phyloP scores from a whole-genome alignment of 2,888 invertebrate genomes.

The Nomada hirtipes region DNA sequence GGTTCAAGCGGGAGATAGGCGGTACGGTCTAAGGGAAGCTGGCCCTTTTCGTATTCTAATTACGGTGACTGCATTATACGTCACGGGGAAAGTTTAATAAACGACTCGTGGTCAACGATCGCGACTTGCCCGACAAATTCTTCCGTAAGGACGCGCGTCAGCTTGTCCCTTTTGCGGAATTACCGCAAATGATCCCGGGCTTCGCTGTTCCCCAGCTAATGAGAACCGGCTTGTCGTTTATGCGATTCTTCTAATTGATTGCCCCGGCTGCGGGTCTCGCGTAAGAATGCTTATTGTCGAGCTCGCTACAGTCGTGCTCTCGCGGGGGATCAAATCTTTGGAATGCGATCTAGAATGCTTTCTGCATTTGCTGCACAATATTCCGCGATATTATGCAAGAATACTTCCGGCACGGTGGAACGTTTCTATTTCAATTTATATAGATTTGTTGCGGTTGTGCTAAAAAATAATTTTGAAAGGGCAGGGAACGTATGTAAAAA shows the following conservation, averaged over 20 bases:
- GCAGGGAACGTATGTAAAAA: too few species aligned
- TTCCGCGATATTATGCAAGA: background rate
- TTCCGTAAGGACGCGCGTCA: constrained; percentile 16
- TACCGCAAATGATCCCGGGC: constrained; percentile 51
- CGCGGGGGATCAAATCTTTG: constrained; percentile 36
- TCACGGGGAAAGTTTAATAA: constrained; percentile 50
- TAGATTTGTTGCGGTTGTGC: background rate
- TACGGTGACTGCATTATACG: constrained; percentile 53
- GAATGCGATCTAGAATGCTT: constrained; percentile 32
- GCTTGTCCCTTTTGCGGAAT: constrained; percentile 11
- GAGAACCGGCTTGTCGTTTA: constrained; percentile 61
- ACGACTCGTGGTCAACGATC: constrained; percentile 50
- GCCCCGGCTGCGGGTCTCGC: constrained; percentile 42
- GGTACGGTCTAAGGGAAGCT: background rate
- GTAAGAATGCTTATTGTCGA: constrained; percentile 59
- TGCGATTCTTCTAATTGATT: constrained; percentile 65
- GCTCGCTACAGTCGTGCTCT: constrained; percentile 53
- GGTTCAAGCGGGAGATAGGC: too few species aligned
- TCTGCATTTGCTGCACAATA: constrained; percentile 12
- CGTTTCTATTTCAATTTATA: background rate
- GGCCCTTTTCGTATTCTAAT: constrained; percentile 49
- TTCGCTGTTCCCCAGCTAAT: constrained; percentile 46
- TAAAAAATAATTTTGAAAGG: too few species aligned
- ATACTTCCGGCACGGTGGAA: background rate
- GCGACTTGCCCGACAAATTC: constrained; percentile 36